Evolutionary conservation across 2,888 invertebrate genomes (phyloP), one percentile per base, ranked within the genome.

Genomic region (Eupelmus urozonus): DNA sequence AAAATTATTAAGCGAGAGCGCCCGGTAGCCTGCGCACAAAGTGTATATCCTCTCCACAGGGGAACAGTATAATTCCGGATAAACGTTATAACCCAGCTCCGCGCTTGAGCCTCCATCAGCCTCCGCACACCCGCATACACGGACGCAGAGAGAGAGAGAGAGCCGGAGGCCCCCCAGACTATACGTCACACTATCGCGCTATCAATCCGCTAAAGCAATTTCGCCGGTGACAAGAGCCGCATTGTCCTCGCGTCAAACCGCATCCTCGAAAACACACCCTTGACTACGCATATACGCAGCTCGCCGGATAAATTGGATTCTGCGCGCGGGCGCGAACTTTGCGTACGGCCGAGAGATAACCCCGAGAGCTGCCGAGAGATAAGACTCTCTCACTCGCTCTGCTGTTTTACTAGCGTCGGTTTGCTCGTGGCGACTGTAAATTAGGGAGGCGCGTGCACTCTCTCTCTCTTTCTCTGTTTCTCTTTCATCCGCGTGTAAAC

Each of bases 171-270:
- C n/a, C n/a, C n/a, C n/a, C n/a, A n/a, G n/a, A n/a, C n/a, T 34
- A 29, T 59, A 27, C 59, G 27, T 16, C 59, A 62, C 4, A 18
- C 20, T 40, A 62, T 62, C 40, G 20, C 11, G 7, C 62, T 20
- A 20, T 11, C 40, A 60, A 60, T 60, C 59, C 42, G 9, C 65
- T 65, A 65, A 65, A 65, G 65, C 65, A 65, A 65, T 65, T 49
- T 65, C 27, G 49, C 27, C 49, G 65, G 65, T 49, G 65, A 65
- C 49, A 27, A 45, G 49, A 65, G 65, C 49, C 34, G 53, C 66
- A 53, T 66, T 66, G 66, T 66, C 51, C 66, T 29, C 49, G 65
- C 45, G 27, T 65, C 65, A 65, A 65, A 65, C 65, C 65, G 65
- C 65, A 65, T 45, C 65, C 51, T 2, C 20, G 66, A 66, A 66